Base-by-base conservation (phyloP, 2,888 invertebrate genomes). In the Mimachlamys varia region DNA sequence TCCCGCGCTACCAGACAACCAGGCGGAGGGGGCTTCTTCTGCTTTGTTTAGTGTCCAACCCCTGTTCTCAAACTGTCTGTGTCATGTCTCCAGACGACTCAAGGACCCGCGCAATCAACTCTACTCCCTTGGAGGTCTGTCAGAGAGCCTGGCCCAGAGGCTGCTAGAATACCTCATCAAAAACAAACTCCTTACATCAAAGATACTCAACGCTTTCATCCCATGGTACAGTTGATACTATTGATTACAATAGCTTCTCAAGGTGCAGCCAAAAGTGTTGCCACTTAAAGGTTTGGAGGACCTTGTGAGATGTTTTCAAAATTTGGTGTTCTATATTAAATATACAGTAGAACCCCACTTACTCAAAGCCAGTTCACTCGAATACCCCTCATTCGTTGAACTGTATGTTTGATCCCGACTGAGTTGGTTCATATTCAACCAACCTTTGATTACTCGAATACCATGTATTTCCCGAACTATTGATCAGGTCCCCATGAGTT, bases 131-230 rank as follows among this genome's bases (percentile, higher is more conserved):
- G 92, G 94, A 50, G 95, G 95, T 0, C 92, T 96, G 33, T 94
- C 96, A 0, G 95, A 95, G 89, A 94, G 95, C 4, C 93, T 96
- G 89, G 95, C 96, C 0, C 95, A 95, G 91, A 93, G 94, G 76
- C 92, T 96, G 12, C 89, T 96, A 2, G 90, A 93, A 0, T 93
- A 95, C 90, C 94, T 96, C 22, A 92, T 95, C 89, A 95, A 95
- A 88, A 95, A 96, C 88, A 94, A 94, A 91, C 93, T 95, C 88
- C 94, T 96, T 49, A 95, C 94, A 89, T 95, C 95, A 0, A 96
- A 95, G 88, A 95, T 95, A n/a, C 93, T 96, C 33, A 94, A 95
- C 62, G 94, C 94, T 13, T 96, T 96, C 93, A 93, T 96, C 87
- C 95, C 96, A n/a, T 95, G 96, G 96, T 96, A 92, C 92, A 93